These are phyloP conservation scores for Seira sanloemensis DNA, from an alignment of 2,888 invertebrate genomes.

Conservation along the genomic window DNA sequence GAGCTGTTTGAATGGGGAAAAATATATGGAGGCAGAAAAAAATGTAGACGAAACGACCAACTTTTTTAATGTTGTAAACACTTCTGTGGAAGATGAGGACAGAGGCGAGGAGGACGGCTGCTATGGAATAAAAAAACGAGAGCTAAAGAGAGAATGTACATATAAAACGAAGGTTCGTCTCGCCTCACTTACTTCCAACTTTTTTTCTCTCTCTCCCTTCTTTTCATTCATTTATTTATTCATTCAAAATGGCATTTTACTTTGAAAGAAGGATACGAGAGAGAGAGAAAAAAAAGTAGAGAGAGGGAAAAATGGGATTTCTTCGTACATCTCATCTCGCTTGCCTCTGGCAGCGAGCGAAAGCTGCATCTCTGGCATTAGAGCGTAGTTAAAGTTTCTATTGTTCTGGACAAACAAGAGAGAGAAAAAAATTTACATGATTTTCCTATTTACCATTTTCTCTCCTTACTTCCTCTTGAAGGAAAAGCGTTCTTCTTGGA, in stretches of 20 bases:
- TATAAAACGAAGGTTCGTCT: conserved; percentile 30
- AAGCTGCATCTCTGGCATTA: neutral
- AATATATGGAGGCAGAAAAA: neutral
- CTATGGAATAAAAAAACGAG: neutral
- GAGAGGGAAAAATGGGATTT: neutral
- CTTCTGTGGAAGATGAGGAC: conserved; percentile 37
- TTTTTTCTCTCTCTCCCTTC: conserved; percentile 22
- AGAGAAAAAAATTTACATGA: neutral
- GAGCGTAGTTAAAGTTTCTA: neutral
- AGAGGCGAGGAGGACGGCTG: conserved; percentile 26
- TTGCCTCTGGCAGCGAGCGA: neutral
- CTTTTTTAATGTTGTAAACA: conserved; percentile 39
- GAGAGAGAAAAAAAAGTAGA: too few species aligned
- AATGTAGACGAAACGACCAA: conserved; percentile 27
- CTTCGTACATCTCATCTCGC: neutral
- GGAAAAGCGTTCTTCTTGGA: neutral
- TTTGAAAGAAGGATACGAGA: neutral
- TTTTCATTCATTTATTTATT: neutral
- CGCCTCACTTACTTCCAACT: conserved; percentile 29
- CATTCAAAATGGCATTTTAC: neutral
- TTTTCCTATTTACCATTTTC: neutral
- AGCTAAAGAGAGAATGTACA: neutral
- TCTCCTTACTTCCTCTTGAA: neutral
- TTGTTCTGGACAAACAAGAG: neutral
- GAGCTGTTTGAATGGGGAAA: neutral